Conservation (phyloP, 2,888 invertebrate genomes). For the Drosophila ustulata region DNA sequence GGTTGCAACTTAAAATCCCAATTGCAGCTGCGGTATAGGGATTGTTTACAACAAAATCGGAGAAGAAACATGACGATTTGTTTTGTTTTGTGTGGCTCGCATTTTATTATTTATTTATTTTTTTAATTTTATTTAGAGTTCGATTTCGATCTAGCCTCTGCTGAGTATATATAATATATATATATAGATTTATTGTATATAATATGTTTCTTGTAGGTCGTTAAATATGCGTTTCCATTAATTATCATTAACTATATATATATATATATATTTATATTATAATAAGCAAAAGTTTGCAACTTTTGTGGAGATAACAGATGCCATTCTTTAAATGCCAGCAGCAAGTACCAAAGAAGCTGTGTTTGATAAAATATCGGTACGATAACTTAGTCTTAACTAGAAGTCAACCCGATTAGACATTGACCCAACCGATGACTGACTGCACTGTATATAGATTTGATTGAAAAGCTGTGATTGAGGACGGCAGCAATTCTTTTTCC, state of each 20-base stretch:
- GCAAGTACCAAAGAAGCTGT: slow-evolving; percentile 23
- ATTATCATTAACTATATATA: slow-evolving; percentile 8
- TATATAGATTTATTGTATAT: slow-evolving; percentile 6
- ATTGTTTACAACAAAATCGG: too few relatives aligned
- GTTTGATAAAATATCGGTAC: slow-evolving; percentile 9
- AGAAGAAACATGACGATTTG: not conserved
- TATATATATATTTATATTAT: slow-evolving; percentile 16
- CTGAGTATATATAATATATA: not conserved
- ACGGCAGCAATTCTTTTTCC: slow-evolving; percentile 66
- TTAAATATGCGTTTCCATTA: slow-evolving; percentile 4
- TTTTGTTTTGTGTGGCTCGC: slow-evolving; percentile 27
- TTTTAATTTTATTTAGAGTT: not conserved
- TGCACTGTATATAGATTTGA: not conserved
- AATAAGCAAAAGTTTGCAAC: slow-evolving; percentile 42
- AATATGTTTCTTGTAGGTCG: slow-evolving; percentile 1
- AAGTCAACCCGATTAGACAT: slow-evolving; percentile 39
- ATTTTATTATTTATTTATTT: slow-evolving; percentile 39
- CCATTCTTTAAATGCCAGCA: slow-evolving; percentile 1
- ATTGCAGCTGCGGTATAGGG: too few relatives aligned
- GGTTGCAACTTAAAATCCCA: too few relatives aligned
- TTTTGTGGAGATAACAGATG: slow-evolving; percentile 47
- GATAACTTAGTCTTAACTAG: slow-evolving; percentile 5
- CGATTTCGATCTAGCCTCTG: not conserved
- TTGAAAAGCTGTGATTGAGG: slow-evolving; percentile 62
- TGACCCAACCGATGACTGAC: slow-evolving; percentile 8